Evolutionary conservation across 2,888 invertebrate species (phyloP).

Genomic region (Mesorhabditis sp.): DNA sequence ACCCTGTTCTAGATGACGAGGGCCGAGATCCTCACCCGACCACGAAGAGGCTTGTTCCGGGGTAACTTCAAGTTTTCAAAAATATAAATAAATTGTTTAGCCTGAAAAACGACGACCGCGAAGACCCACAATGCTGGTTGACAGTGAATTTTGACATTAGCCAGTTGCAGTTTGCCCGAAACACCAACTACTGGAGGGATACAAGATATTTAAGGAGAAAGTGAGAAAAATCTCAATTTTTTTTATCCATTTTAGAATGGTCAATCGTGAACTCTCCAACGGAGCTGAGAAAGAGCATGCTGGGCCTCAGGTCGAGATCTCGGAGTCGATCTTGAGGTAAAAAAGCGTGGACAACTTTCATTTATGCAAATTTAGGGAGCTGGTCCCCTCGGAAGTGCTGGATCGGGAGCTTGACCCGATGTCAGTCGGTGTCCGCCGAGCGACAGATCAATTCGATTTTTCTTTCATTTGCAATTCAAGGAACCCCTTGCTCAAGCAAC

Average conservation of each 20-base stretch:
- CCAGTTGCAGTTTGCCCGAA: background rate
- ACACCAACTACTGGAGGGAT: background rate
- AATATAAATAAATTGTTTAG: background rate
- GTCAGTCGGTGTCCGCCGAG: too few relatives aligned
- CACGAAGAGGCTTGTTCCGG: too few relatives aligned
- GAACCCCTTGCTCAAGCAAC: background rate
- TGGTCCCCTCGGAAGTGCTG: too few relatives aligned
- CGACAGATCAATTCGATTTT: background rate
- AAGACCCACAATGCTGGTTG: constrained; percentile 4
- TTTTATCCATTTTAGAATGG: background rate
- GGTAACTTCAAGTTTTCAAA: too few relatives aligned
- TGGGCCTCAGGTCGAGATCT: background rate
- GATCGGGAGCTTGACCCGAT: background rate
- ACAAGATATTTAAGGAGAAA: background rate
- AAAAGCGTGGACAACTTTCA: too few relatives aligned
- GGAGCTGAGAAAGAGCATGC: background rate
- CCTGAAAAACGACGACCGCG: background rate
- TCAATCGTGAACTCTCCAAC: background rate
- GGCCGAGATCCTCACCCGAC: too few relatives aligned
- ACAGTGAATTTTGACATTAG: background rate
- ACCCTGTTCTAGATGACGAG: too few relatives aligned
- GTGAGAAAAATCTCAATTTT: background rate
- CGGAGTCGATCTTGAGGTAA: background rate
- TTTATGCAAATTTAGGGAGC: too few relatives aligned
- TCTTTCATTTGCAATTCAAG: background rate